Evolutionary conservation across 2,888 invertebrate species (phyloP).

Genomic region (Dendrolimus houi): DNA sequence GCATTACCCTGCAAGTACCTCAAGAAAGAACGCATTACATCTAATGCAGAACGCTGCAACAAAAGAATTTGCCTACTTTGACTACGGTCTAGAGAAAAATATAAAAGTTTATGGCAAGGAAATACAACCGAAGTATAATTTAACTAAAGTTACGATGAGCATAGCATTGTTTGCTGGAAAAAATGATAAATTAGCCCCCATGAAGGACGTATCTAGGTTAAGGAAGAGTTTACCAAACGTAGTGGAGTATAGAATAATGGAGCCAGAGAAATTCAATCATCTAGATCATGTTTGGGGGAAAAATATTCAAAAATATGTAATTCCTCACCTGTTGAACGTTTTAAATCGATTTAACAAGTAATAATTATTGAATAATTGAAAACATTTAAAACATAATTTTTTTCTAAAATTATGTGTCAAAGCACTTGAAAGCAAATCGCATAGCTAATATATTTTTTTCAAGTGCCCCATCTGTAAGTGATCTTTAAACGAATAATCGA

Average conservation of each 20-base stretch:
- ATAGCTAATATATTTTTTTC: too few species aligned
- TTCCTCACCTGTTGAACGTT: constrained; percentile 9
- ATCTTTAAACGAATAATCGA: too few species aligned
- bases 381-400: too few species aligned
- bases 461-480: too few species aligned
- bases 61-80: neutral
- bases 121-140: constrained; percentile 22
- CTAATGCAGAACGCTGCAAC: constrained; percentile 13
- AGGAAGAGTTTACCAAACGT: constrained; percentile 21
- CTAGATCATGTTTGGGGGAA: constrained; percentile 25
- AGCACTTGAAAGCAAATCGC: too few species aligned
- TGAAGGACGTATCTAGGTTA: constrained; percentile 17
- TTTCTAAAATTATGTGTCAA: too few species aligned
- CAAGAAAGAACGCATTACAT: constrained; percentile 22
- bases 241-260: constrained; percentile 17
- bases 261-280: constrained; percentile 23
- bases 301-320: constrained; percentile 23
- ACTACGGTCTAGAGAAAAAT: constrained; percentile 1
- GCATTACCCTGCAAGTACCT: constrained; percentile 24
- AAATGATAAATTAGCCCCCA: constrained; percentile 64
- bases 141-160: constrained; percentile 21
- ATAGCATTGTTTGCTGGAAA: constrained; percentile 55
- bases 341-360: neutral
- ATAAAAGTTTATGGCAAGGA: constrained; percentile 2
- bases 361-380: neutral